Evolutionary conservation across 2,113 vertebrate species (phyloP).

Genomic region (Nesoenas mayeri): DNA sequence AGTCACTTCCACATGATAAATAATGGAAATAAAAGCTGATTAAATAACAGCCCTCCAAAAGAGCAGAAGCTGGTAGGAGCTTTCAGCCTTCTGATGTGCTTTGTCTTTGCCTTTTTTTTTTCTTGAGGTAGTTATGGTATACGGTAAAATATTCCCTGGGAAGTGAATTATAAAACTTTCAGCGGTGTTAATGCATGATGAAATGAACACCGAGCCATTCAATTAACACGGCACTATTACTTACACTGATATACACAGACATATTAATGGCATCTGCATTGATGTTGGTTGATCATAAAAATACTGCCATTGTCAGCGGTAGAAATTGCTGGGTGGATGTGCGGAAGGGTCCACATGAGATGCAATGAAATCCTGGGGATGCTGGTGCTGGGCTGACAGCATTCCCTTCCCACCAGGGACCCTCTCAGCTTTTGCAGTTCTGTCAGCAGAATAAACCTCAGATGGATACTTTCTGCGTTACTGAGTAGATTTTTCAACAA

Average conservation of each 20-base stretch:
- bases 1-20: conserved; percentile 17
- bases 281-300: neutral
- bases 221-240: neutral
- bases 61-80: neutral
- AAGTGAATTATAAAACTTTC: conserved; percentile 5
- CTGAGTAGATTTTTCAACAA: neutral
- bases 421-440: rapidly evolving
- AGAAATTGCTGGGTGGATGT: neutral
- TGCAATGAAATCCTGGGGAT: neutral
- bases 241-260: neutral
- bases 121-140: neutral
- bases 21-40: conserved; percentile 61
- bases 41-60: conserved; percentile 44
- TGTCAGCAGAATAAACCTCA: neutral
- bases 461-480: neutral
- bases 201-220: conserved; percentile 17
- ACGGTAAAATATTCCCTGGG: neutral
- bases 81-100: conserved; percentile 28
- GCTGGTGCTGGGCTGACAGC: neutral
- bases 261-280: neutral
- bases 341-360: rapidly evolving
- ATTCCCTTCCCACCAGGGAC: neutral
- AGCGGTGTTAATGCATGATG: neutral
- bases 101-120: conserved; percentile 8
- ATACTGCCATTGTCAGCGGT: neutral